Evolutionary conservation across 2,888 invertebrate genomes (phyloP).

Genomic region (Meteorus cinctellus): DNA sequence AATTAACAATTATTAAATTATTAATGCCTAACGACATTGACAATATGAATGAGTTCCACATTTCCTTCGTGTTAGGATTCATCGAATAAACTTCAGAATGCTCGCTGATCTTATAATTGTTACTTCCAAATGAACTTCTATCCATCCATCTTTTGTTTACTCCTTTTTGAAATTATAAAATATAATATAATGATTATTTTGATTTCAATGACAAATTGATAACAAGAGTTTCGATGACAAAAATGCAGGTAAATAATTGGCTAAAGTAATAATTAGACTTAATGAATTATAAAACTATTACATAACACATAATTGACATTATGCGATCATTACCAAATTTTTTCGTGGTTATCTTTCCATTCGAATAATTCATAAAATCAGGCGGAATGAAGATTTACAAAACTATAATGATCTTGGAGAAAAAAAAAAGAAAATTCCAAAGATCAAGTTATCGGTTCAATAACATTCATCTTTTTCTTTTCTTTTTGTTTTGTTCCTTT

Average conservation of each 20-base stretch:
- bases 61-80: background rate
- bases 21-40: background rate
- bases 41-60: background rate
- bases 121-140: background rate
- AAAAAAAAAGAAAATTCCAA: conserved; percentile 47
- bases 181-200: background rate
- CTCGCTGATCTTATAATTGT: background rate
- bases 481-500: conserved; percentile 38
- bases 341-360: background rate
- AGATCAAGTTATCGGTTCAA: conserved; percentile 51
- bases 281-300: background rate
- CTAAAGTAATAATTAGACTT: background rate
- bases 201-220: background rate
- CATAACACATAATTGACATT: conserved; percentile 1
- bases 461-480: conserved; percentile 31
- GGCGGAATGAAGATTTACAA: conserved; percentile 23
- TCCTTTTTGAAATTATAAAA: background rate
- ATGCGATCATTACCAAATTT: background rate
- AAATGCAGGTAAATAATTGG: background rate
- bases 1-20: background rate
- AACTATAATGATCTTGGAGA: conserved; percentile 50
- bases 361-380: conserved; percentile 34
- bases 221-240: background rate
- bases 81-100: background rate
- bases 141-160: background rate